These are phyloP conservation scores for Pachydiplax longipennis DNA, from an alignment of 2,888 invertebrate genomes.

Conservation along the genomic window DNA sequence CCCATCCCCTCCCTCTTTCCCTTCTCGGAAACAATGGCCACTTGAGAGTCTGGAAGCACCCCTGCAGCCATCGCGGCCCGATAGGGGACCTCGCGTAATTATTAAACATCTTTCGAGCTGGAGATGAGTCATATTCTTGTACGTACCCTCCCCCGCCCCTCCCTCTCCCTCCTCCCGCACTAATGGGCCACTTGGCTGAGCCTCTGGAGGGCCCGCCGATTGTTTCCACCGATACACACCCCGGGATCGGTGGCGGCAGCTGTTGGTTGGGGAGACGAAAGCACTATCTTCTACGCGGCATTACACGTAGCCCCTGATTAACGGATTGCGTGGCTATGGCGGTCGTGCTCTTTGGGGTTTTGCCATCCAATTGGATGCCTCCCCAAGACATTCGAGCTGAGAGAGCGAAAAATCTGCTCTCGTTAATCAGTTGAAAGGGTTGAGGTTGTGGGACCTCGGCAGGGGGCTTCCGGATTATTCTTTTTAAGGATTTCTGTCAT, in stretches of 20 bases:
- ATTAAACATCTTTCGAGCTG: not conserved
- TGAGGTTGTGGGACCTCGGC: not conserved
- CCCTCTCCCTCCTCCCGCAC: not conserved
- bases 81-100: constrained; percentile 13
- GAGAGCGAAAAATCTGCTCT: not conserved
- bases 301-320: not conserved
- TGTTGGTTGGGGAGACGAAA: not conserved
- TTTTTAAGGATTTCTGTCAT: not conserved
- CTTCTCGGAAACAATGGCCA: not conserved
- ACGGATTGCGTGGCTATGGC: not conserved
- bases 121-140: not conserved
- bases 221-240: not conserved
- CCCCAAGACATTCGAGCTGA: not conserved
- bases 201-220: not conserved
- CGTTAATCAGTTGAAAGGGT: not conserved
- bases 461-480: not conserved
- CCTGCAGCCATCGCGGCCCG: not conserved
- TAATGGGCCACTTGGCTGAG: not conserved
- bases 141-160: not conserved
- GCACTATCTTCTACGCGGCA: not conserved
- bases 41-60: not conserved
- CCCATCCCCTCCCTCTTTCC: not conserved
- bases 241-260: not conserved
- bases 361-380: not conserved
- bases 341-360: not conserved